A percentile compares a stretch with the other conserved stretches of the same genome.
Conservation (phyloP, 2,113 vertebrate species). For the Pelecanus crispus region DNA sequence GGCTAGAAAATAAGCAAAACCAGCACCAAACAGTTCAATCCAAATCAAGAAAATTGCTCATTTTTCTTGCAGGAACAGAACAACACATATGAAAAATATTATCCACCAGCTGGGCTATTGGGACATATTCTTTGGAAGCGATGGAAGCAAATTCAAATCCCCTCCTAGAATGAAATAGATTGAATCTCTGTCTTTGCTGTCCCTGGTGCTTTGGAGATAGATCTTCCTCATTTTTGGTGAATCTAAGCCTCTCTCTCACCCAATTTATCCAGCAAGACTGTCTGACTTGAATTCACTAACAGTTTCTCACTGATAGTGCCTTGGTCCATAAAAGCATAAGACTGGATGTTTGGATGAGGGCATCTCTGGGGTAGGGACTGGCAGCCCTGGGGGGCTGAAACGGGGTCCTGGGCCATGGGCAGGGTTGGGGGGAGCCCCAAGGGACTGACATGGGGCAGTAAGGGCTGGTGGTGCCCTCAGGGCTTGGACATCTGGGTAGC, state of each 20-base stretch:
- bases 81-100: neutral
- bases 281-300: neutral
- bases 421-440: neutral
- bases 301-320: neutral
- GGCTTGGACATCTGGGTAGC: fast-evolving
- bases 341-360: neutral
- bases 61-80: neutral
- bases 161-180: neutral
- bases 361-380: neutral
- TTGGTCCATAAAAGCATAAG: fast-evolving
- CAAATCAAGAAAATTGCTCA: neutral
- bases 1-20: neutral
- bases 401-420: too few species aligned
- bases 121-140: neutral
- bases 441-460: neutral
- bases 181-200: neutral
- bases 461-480: neutral
- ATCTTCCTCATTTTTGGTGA: neutral
- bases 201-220: neutral
- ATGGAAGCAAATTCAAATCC: neutral
- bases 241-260: neutral
- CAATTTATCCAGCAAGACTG: neutral
- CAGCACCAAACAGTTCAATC: neutral
- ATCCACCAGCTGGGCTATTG: neutral
- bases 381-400: neutral